Evolutionary conservation across 92 coral and sea anemone species (phyloP).

Genomic region (Bergia puertoricense): DNA sequence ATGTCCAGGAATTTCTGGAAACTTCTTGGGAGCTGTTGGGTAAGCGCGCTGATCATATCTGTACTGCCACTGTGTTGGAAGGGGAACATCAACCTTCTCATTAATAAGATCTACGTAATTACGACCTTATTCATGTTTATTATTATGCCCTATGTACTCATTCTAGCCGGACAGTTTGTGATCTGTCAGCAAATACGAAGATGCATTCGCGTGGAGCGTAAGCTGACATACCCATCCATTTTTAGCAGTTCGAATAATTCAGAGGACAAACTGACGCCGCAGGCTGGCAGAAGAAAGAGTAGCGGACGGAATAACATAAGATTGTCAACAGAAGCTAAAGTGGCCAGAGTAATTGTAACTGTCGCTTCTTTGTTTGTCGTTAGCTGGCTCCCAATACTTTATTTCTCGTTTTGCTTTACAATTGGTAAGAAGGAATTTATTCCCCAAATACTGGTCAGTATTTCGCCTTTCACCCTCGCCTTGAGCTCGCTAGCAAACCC

Average conservation of each 20-base stretch:
- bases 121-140: conserved; percentile 55
- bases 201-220: conserved; percentile 44
- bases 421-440: conserved; percentile 44
- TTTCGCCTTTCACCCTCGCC: conserved; percentile 79
- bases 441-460: conserved; percentile 51
- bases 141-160: conserved; percentile 61
- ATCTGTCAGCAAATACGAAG: conserved; percentile 73
- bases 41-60: conserved; percentile 59
- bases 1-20: conserved; percentile 65
- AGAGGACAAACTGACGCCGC: not conserved
- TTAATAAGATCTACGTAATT: conserved; percentile 65
- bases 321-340: conserved; percentile 77
- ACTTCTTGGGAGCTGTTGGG: conserved; percentile 68
- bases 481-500: conserved; percentile 78
- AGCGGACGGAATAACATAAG: conserved; percentile 13
- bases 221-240: conserved; percentile 21
- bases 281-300: not conserved
- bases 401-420: conserved; percentile 48
- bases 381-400: conserved; percentile 78
- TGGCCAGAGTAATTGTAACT: conserved; percentile 73
- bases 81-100: conserved; percentile 46
- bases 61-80: conserved; percentile 73
- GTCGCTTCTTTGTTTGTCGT: conserved; percentile 78
- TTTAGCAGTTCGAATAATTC: not conserved
- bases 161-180: conserved; percentile 61